Conservation (phyloP, 2,888 invertebrate genomes). For the Biston betularia region DNA sequence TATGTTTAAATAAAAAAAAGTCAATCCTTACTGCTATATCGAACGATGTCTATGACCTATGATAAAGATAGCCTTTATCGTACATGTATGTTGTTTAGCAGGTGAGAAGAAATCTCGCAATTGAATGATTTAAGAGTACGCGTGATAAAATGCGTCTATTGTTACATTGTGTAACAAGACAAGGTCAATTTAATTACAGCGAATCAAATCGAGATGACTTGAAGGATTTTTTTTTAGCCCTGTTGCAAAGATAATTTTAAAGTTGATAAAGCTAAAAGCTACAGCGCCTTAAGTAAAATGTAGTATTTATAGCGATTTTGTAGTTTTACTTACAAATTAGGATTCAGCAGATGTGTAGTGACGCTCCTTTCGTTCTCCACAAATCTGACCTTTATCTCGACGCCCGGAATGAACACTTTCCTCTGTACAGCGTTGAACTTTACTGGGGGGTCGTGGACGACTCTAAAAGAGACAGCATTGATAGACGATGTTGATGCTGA, state of each 20-base stretch:
- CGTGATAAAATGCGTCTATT: constrained; percentile 5
- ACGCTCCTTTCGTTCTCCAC: constrained; percentile 92
- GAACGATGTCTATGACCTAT: not conserved
- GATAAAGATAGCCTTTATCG: not conserved
- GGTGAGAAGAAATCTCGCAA: not conserved
- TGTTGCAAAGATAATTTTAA: no score
- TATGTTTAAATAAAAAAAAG: no score
- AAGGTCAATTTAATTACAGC: constrained; percentile 9
- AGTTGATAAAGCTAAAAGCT: no score
- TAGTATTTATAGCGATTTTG: no score
- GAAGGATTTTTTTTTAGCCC: no score
- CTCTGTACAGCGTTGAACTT: constrained; percentile 91
- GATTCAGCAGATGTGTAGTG: constrained; percentile 94
- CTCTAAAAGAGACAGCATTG: constrained; percentile 86
- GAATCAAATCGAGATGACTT: not conserved
- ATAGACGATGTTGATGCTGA: constrained; percentile 58
- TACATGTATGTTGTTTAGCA: not conserved
- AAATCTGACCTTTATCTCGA: constrained; percentile 91
- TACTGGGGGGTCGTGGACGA: constrained; percentile 88
- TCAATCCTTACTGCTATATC: not conserved
- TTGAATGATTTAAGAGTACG: not conserved
- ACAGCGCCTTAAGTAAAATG: no score
- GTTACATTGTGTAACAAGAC: constrained; percentile 15
- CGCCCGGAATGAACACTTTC: constrained; percentile 93
- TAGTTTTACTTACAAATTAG: constrained; percentile 93